Conservation (phyloP, 2,888 invertebrate genomes). For the Drosophila phalerata region DNA sequence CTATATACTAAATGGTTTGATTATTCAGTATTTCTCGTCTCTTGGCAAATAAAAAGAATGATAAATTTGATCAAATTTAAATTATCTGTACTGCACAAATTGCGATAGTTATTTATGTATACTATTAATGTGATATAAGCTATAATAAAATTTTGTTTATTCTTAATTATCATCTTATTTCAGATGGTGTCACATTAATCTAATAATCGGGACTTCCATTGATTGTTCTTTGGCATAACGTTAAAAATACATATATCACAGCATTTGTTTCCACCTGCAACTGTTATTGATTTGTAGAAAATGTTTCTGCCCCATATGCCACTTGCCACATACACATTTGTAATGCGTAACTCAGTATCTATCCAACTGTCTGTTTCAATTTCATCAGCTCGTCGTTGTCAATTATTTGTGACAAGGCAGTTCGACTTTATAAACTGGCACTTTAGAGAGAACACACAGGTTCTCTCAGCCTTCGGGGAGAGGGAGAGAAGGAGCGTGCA, state of each 20-base stretch:
- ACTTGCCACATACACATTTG: slow-evolving; percentile 3
- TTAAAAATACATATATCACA: not conserved
- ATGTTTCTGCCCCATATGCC: slow-evolving; percentile 5
- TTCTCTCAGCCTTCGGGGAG: slow-evolving; percentile 8
- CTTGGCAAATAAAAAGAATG: not conserved
- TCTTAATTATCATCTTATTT: not conserved
- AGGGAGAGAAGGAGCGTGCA: slow-evolving; percentile 13
- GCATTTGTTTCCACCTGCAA: slow-evolving; percentile 1
- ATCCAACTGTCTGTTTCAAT: slow-evolving; percentile 59
- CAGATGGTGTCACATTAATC: not conserved
- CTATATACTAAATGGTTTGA: slow-evolving; percentile 13
- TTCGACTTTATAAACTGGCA: slow-evolving; percentile 74
- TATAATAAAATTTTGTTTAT: not conserved
- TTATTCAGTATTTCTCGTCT: not conserved
- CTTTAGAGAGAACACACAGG: slow-evolving; percentile 52
- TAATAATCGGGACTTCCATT: not conserved
- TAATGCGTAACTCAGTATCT: slow-evolving; percentile 9
- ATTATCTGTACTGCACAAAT: not conserved
- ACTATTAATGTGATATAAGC: not conserved
- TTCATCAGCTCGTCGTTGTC: slow-evolving; percentile 69
- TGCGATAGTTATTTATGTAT: no score
- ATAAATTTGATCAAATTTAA: not conserved
- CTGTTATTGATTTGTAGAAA: not conserved
- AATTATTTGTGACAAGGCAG: slow-evolving; percentile 72
- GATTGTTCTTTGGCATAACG: not conserved